phyloP scores from a whole-genome alignment of 2,888 invertebrate genomes.

The Sympetrum striolatum region DNA sequence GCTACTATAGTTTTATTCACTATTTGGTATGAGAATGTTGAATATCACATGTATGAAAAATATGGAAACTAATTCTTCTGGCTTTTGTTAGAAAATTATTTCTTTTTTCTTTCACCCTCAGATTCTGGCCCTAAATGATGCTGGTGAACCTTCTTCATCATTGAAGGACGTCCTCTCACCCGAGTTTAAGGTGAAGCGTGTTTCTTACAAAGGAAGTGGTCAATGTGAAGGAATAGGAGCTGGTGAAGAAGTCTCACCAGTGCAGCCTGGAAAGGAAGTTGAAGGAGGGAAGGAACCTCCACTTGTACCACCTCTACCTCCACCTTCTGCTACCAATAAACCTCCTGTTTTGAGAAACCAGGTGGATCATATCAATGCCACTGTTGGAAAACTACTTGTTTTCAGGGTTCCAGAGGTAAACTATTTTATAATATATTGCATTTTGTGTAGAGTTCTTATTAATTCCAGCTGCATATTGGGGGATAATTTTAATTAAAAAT shows the following conservation, averaged over 20 bases:
- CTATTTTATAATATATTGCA: not conserved
- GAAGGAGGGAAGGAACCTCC: conserved; percentile 49
- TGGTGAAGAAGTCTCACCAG: conserved; percentile 15
- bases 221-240: conserved; percentile 64
- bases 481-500: no score
- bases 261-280: conserved; percentile 51
- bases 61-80: no score
- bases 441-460: conserved; percentile 36
- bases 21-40: no score
- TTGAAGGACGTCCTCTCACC: conserved; percentile 71
- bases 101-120: conserved; percentile 50
- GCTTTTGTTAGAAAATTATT: conserved; percentile 1
- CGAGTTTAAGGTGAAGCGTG: conserved; percentile 69
- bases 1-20: no score
- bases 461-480: not conserved
- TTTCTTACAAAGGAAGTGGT: conserved; percentile 72
- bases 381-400: conserved; percentile 80
- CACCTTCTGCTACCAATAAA: conserved; percentile 68
- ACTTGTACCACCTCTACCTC: conserved; percentile 63
- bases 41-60: no score
- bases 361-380: conserved; percentile 83
- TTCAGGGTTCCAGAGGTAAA: conserved; percentile 80
- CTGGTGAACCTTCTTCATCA: conserved; percentile 67
- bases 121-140: conserved; percentile 63
- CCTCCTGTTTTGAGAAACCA: conserved; percentile 83